phyloP scores from a whole-genome alignment of 2,113 vertebrate genomes.

The Sitta europaea region DNA sequence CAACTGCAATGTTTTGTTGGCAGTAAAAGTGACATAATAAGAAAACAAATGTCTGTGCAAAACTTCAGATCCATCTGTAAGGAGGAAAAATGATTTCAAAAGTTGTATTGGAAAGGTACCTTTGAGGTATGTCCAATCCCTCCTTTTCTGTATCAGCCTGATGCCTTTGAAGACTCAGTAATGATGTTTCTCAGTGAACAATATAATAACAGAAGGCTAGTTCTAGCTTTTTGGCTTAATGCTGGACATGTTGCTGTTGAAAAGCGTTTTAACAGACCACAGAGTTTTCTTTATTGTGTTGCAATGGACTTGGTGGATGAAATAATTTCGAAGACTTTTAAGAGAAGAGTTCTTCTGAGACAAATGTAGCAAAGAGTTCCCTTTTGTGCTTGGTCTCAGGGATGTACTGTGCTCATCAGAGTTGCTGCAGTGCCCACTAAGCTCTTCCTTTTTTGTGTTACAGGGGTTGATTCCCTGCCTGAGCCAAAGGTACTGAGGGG shows the following conservation, averaged over 20 bases:
- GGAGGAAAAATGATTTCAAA: neutral
- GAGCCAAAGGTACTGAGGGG: conserved; percentile 35
- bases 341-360: neutral
- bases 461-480: conserved; percentile 6
- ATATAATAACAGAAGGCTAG: neutral
- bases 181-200: neutral
- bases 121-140: neutral
- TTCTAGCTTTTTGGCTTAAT: neutral
- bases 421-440: neutral
- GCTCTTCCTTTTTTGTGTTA: neutral
- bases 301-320: neutral
- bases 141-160: neutral
- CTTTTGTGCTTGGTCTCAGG: neutral
- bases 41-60: neutral
- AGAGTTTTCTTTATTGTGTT: neutral
- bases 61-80: neutral
- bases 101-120: neutral
- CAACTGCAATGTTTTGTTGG: neutral
- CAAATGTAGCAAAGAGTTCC: neutral
- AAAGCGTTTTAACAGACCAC: neutral
- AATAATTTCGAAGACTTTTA: neutral
- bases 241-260: neutral
- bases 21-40: neutral
- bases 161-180: neutral
- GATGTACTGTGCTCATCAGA: neutral